A percentile compares a stretch with the other conserved stretches of the same genome.
Evolutionary conservation across 2,113 vertebrate genomes (phyloP).

Genomic region (Pelecanus crispus): DNA sequence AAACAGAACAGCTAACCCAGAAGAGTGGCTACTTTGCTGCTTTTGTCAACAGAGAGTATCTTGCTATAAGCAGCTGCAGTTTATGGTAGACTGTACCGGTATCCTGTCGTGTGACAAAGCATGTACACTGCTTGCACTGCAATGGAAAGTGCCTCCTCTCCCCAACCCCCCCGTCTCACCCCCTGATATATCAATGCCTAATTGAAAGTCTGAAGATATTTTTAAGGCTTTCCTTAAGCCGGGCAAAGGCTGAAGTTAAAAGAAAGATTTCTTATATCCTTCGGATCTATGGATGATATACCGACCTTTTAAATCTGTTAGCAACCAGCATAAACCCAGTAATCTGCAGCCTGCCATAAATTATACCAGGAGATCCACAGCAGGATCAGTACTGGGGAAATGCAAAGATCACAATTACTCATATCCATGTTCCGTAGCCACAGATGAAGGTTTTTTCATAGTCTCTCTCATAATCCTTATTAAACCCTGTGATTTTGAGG

Average conservation of each 20-base stretch:
- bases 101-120: not conserved
- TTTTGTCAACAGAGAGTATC: not conserved
- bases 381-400: not conserved
- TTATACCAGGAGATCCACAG: not conserved
- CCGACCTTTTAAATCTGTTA: not conserved
- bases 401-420: not conserved
- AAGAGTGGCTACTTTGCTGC: not conserved
- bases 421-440: not conserved
- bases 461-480: not conserved
- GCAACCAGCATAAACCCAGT: not conserved
- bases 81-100: not conserved
- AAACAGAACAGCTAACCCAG: not conserved
- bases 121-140: not conserved
- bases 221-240: not conserved
- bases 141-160: not conserved
- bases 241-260: not conserved
- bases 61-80: not conserved
- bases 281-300: not conserved
- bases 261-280: not conserved
- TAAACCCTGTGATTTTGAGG: constrained; percentile 28
- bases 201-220: not conserved
- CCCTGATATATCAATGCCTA: not conserved
- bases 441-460: not conserved
- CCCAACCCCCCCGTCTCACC: rapidly evolving
- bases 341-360: not conserved